Percentiles rank a stretch among this genome's conserved stretches.
Conservation (phyloP, 2,113 vertebrate genomes). For the Stegastes partitus region DNA sequence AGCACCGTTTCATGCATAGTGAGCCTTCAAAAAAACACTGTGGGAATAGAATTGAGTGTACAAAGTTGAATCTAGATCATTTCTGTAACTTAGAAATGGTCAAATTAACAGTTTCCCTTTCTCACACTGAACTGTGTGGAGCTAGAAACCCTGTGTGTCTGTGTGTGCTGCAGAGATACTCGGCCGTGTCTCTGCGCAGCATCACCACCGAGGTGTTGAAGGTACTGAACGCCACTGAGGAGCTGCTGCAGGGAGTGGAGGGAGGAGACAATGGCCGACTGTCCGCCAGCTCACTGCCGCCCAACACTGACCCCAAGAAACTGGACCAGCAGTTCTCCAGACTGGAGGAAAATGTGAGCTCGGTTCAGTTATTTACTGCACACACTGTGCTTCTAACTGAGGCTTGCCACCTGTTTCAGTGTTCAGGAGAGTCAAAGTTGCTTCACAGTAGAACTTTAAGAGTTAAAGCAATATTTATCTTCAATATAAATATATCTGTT, state of each 20-base stretch:
- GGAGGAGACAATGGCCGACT: constrained; percentile 61
- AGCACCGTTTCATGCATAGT: not conserved
- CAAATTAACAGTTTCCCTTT: too few relatives aligned
- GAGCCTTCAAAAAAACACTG: not conserved
- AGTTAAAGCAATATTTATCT: too few relatives aligned
- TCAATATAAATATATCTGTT: too few relatives aligned
- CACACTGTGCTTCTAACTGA: not conserved
- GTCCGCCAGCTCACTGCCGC: constrained; percentile 75
- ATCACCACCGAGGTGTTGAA: constrained; percentile 97
- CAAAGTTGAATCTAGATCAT: not conserved
- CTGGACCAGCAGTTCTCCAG: constrained; percentile 93
- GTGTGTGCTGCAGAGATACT: constrained; percentile 88
- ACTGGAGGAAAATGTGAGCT: constrained; percentile 93
- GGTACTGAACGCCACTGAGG: constrained; percentile 96
- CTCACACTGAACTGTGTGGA: not conserved
- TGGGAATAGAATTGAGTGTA: not conserved
- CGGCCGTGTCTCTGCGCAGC: constrained; percentile 94
- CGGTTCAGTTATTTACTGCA: not conserved
- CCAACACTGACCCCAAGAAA: constrained; percentile 83
- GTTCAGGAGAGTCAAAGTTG: too few relatives aligned
- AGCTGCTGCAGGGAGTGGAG: constrained; percentile 89
- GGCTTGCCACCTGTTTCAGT: too few relatives aligned
- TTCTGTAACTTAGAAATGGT: not conserved
- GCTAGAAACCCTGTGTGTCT: not conserved
- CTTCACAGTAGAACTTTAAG: too few relatives aligned